Evolutionary conservation across 2,888 invertebrate genomes (phyloP).

Genomic region (Thereva unica): DNA sequence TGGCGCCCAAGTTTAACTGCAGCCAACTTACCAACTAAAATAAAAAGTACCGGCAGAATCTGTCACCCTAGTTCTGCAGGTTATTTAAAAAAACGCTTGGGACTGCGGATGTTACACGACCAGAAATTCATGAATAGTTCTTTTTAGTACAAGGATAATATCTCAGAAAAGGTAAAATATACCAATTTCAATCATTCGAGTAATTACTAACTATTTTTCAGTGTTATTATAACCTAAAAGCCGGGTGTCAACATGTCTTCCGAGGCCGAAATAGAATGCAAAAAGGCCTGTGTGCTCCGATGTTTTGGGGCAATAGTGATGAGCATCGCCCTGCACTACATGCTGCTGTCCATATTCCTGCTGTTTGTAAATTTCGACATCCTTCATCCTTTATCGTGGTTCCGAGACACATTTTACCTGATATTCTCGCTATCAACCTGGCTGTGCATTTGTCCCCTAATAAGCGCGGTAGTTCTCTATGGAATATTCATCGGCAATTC

Average conservation of each 20-base stretch:
- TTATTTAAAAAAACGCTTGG: too few species aligned
- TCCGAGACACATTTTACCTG: slow-evolving; percentile 64
- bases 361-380: slow-evolving; percentile 66
- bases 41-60: too few species aligned
- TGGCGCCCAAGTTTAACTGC: too few species aligned
- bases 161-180: too few species aligned
- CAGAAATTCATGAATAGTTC: too few species aligned
- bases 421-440: slow-evolving; percentile 64
- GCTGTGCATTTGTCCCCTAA: slow-evolving; percentile 67
- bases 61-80: too few species aligned
- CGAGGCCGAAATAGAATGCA: slow-evolving; percentile 47
- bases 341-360: slow-evolving; percentile 61
- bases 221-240: neutral
- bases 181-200: too few species aligned
- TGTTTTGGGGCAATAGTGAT: slow-evolving; percentile 61
- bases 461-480: slow-evolving; percentile 68
- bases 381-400: slow-evolving; percentile 69
- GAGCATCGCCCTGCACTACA: slow-evolving; percentile 64
- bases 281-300: slow-evolving; percentile 50
- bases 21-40: too few species aligned
- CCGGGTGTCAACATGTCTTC: slow-evolving; percentile 1
- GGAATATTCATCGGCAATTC: slow-evolving; percentile 74
- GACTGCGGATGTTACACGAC: too few species aligned
- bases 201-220: too few species aligned
- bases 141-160: too few species aligned